Evolutionary conservation across 2,888 invertebrate species (phyloP).

Genomic region (Cetonia aurata): DNA sequence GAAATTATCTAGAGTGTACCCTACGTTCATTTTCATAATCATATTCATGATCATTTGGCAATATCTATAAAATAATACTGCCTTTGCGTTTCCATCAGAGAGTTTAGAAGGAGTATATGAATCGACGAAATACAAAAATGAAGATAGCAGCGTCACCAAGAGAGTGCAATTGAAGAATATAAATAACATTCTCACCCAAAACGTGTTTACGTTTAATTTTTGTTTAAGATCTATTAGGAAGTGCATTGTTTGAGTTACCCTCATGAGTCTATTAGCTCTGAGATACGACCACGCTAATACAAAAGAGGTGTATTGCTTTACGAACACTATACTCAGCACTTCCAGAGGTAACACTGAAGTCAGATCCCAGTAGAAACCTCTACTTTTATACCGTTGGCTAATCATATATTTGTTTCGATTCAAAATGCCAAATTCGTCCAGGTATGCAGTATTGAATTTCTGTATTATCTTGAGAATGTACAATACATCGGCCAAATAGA

Average conservation of each 20-base stretch:
- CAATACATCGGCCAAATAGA: constrained; percentile 50
- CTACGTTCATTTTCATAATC: constrained; percentile 40
- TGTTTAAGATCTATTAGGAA: constrained; percentile 9
- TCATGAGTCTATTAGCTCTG: constrained; percentile 34
- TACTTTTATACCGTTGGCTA: constrained; percentile 27
- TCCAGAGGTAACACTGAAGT: constrained; percentile 34
- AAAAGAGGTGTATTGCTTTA: neutral
- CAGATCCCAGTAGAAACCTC: constrained; percentile 34
- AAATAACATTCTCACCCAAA: constrained; percentile 34
- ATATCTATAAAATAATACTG: constrained; percentile 9
- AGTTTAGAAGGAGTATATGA: constrained; percentile 1
- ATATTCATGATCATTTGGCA: constrained; percentile 38
- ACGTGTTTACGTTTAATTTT: constrained; percentile 37
- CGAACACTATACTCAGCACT: constrained; percentile 20
- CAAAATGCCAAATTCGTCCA: constrained; percentile 51
- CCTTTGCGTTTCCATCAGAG: neutral
- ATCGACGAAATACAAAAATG: constrained; percentile 35
- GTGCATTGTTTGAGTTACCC: constrained; percentile 21
- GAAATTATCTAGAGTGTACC: constrained; percentile 11
- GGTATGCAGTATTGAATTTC: constrained; percentile 50
- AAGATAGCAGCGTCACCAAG: constrained; percentile 10
- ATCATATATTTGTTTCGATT: constrained; percentile 34
- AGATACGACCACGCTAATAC: constrained; percentile 22
- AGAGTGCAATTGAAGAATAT: constrained; percentile 28
- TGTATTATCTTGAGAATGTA: constrained; percentile 50